Base-by-base conservation (phyloP, 2,888 invertebrate species). In the Drosophila conformis region DNA sequence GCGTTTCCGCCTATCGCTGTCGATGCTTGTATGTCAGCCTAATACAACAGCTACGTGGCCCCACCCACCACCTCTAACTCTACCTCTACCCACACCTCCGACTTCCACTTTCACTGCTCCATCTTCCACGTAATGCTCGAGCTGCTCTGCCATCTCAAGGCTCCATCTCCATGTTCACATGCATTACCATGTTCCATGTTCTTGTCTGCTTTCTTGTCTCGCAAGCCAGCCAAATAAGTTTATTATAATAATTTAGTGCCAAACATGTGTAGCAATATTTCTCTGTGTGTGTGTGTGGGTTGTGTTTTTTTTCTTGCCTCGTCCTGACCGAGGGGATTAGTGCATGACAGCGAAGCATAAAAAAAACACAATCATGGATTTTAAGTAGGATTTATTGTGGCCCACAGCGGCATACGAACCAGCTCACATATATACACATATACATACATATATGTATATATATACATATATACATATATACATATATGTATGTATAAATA, bases 211-310 rank as follows among this genome's bases (percentile, higher is more conserved):
- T 53, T 5, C 27, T 29, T 38, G 40, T 57, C 36, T 40, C 38
- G 29, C 27, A 46, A 42, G 64, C 46, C 56, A 73, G 62, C 63
- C 75, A 58, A 86, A 87, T 80, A 86, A 81, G 87, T 87, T 86
- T 84, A 87, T 87, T 87, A 81, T 77, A 83, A 86, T 87, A 87
- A 87, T 87, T 87, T 84, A 82, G 87, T 86, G 83, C 49, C 69
- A 73, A 80, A 87, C 84, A 87, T 87, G 84, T 82, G 84, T 83
- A 83, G 73, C 78, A 78, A 77, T 82, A 83, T 76, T 72, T 74
- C 57, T 69, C 38, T 31, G 49, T 13, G 27, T 38, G 27, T 54
- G 18, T 54, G 54, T 38, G 4, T 52, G 35, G 33, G 8, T 15
- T 18, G 25, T n/a, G 4, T 40, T 5, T 8, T 8, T 60, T 40